A percentile compares a stretch with the other conserved stretches of the same genome.
phyloP scores from a whole-genome alignment of 2,797 vertebrate genomes.

The Limosa lapponica region DNA sequence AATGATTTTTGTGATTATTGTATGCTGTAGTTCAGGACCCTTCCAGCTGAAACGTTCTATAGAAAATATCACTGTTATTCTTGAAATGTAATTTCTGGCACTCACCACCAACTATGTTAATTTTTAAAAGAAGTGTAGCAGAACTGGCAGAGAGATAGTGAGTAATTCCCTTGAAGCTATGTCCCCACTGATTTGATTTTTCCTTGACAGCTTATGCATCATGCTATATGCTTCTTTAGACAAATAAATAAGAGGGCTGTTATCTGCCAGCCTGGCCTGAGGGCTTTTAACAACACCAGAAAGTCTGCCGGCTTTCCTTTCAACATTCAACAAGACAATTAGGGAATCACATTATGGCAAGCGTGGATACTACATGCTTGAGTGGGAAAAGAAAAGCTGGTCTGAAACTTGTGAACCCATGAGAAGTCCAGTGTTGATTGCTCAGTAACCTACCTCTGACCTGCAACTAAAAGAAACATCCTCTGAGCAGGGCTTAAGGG shows the following conservation, averaged over 20 bases:
- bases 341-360: slow-evolving; percentile 25
- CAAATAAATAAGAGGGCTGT: slow-evolving; percentile 73
- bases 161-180: slow-evolving; percentile 72
- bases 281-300: slow-evolving; percentile 70
- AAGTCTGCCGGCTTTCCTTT: slow-evolving; percentile 58
- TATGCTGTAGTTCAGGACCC: slow-evolving; percentile 17
- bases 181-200: slow-evolving; percentile 69
- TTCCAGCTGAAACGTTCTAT: slow-evolving; percentile 22
- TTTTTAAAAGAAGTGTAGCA: slow-evolving; percentile 50
- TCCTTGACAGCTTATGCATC: slow-evolving; percentile 74
- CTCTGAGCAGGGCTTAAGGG: background rate
- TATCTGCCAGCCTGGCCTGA: slow-evolving; percentile 68
- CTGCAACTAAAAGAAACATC: background rate
- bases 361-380: background rate
- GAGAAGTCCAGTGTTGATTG: background rate
- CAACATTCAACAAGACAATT: slow-evolving; percentile 42
- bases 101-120: slow-evolving; percentile 52
- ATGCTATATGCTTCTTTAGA: slow-evolving; percentile 74
- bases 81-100: slow-evolving; percentile 37
- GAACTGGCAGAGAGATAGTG: slow-evolving; percentile 51
- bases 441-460: background rate
- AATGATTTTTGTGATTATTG: background rate
- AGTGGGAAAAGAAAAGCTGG: background rate
- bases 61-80: slow-evolving; percentile 44
- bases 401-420: background rate